Evolutionary conservation across 1,140 invertebrate species (phyloP).

Genomic region (Cephus cinctus): DNA sequence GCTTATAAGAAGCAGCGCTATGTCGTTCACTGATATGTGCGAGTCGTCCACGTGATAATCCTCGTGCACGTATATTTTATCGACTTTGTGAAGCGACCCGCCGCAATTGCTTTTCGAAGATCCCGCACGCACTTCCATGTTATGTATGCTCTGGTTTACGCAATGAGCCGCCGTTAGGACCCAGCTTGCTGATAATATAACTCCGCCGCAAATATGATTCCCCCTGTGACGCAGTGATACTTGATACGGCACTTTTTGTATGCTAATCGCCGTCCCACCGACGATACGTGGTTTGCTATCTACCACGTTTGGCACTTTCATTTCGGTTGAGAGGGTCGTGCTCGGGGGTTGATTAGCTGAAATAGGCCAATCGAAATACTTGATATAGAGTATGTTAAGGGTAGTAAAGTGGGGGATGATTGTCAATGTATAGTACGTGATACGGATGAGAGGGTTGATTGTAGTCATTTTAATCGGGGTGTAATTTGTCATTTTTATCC

Average conservation of each 20-base stretch:
- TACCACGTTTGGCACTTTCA: no score
- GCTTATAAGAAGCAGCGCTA: slow-evolving; percentile 16
- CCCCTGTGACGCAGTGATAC: slow-evolving; percentile 55
- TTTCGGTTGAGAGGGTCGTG: no score
- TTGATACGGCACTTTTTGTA: slow-evolving; percentile 62
- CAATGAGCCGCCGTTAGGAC: slow-evolving; percentile 67
- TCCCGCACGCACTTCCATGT: slow-evolving; percentile 14
- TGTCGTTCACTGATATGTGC: slow-evolving; percentile 16
- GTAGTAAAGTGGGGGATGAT: no score
- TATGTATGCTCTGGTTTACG: background rate
- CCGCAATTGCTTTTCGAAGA: slow-evolving; percentile 3
- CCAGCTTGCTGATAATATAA: slow-evolving; percentile 57
- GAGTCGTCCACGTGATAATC: background rate
- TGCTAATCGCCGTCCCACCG: slow-evolving; percentile 58
- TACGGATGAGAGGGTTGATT: no score
- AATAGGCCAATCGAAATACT: no score
- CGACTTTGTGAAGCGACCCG: slow-evolving; percentile 15
- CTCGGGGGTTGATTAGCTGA: no score
- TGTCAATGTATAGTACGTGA: no score
- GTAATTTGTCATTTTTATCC: no score
- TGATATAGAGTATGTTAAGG: no score
- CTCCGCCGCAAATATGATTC: slow-evolving; percentile 62
- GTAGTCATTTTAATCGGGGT: no score
- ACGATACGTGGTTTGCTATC: no score
- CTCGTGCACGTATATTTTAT: slow-evolving; percentile 13